Base-by-base conservation (phyloP, 2,113 vertebrate species). In the Brachionichthys hirsutus region DNA sequence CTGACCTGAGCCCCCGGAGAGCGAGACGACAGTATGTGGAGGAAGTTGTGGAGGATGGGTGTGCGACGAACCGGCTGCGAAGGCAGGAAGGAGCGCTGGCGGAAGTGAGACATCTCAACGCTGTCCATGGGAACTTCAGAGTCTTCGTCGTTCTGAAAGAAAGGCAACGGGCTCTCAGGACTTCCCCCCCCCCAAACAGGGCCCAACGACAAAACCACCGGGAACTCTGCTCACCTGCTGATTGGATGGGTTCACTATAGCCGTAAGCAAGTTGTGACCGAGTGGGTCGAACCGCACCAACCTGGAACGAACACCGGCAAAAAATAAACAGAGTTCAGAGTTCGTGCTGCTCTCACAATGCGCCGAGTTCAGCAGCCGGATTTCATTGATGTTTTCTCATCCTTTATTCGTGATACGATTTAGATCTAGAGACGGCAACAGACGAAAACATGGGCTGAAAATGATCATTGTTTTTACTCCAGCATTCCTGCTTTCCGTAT, bases 41-140 rank as follows among this genome's bases (percentile, higher is more conserved):
- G 93, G 89, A 98, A 99, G 91, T 99, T 99, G 91, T 99, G 97
- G 55, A 99, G 95, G 64, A 99, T 95, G 47, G 97, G 97, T 0
- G 97, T 98, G 67, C 97, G 94, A 22, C 97, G 95, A 57, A 98
- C 95, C 0, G 96, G 97, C 67, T 98, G 97, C 18, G 97, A 94
- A 0, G 95, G 95, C 71, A 98, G 89, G 69, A 99, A 93, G 42
- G 96, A 94, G 0, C 97, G 96, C 83, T 98, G 97, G 1, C 96
- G 94, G 77, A 95, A 98, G 73, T 97, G 94, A 5, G 95, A 92
- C 90, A 98, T 91, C 90, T 98, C 96, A 18, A 97, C 92, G 36
- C 94, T 97, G 82, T 99, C 97, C 91, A 98, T 94, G 0, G 96
- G 95, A 52, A 97, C 95, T 87, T 99, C 97, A 0, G 94, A 91